Percentiles rank a stretch among this genome's conserved stretches.
Conservation (phyloP, 2,888 invertebrate genomes). For the Tachina grossa region DNA sequence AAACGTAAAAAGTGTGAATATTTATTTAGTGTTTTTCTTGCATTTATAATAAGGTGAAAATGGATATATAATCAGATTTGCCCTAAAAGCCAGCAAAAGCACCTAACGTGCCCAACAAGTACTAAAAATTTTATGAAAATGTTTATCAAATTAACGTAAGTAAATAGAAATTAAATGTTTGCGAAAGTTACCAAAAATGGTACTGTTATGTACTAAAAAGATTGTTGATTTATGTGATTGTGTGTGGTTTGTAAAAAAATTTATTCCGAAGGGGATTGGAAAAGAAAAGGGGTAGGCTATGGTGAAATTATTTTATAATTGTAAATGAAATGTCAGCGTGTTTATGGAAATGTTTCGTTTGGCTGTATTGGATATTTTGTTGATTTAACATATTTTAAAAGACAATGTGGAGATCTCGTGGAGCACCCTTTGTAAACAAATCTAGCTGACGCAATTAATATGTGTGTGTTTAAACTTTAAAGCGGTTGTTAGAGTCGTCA, state of each 20-base stretch:
- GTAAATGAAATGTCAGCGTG: slow-evolving; percentile 17
- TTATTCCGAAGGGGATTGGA: slow-evolving; percentile 8
- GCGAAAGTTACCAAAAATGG: neutral
- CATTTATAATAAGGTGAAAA: slow-evolving; percentile 85
- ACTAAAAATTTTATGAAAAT: slow-evolving; percentile 76
- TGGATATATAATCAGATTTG: slow-evolving; percentile 88
- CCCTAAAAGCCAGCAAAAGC: slow-evolving; percentile 77
- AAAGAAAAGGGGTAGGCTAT: slow-evolving; percentile 34
- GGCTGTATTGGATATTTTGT: too few relatives aligned
- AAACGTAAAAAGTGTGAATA: slow-evolving; percentile 80
- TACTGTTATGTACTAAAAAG: neutral
- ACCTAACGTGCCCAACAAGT: slow-evolving; percentile 80
- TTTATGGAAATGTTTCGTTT: neutral
- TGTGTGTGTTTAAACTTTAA: neutral
- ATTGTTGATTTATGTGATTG: neutral
- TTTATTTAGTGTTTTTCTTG: slow-evolving; percentile 76
- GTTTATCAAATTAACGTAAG: slow-evolving; percentile 79
- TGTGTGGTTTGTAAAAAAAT: neutral
- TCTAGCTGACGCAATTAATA: slow-evolving; percentile 42
- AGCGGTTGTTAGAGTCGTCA: neutral
- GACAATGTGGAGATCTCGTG: neutral
- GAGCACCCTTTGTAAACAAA: slow-evolving; percentile 25
- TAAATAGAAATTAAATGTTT: slow-evolving; percentile 59
- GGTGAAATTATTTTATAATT: slow-evolving; percentile 62
- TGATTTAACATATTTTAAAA: neutral